Evolutionary conservation across 2,888 invertebrate genomes (phyloP).

Genomic region (Crossocerus cetratus): DNA sequence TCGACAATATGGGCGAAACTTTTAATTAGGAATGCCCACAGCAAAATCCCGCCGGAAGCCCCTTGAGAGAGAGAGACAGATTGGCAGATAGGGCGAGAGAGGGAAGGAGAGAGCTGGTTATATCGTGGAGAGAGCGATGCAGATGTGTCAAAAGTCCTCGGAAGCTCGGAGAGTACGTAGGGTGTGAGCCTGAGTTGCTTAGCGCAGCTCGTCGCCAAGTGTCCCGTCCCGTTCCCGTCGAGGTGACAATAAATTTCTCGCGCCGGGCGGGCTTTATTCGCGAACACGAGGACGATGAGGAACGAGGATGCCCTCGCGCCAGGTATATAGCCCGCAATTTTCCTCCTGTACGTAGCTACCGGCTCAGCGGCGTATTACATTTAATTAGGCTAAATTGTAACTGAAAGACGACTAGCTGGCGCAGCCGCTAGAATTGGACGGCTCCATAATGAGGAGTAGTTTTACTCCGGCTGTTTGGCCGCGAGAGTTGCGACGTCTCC

Average conservation of each 20-base stretch:
- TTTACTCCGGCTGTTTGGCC: conserved; percentile 11
- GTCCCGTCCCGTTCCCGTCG: no score
- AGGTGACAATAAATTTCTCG: no score
- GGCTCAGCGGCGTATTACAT: conserved; percentile 45
- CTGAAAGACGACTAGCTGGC: conserved; percentile 28
- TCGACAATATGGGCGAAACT: neutral
- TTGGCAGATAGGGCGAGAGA: neutral
- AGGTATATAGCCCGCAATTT: neutral
- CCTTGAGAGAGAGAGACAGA: neutral
- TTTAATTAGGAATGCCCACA: neutral
- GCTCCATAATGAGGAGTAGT: conserved; percentile 50
- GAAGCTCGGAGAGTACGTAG: no score
- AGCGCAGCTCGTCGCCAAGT: no score
- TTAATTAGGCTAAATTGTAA: conserved; percentile 56
- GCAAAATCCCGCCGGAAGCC: neutral
- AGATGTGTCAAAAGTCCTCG: conserved; percentile 1
- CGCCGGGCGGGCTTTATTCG: no score
- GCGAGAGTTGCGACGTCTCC: neutral
- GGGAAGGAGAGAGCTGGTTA: no score
- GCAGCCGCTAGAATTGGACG: conserved; percentile 36
- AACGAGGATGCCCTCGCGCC: no score
- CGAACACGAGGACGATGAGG: no score
- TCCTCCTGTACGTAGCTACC: neutral
- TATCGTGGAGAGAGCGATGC: neutral
- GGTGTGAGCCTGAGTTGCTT: no score